phyloP scores from a whole-genome alignment of 2,113 vertebrate species.

The Sisor rabdophorus region DNA sequence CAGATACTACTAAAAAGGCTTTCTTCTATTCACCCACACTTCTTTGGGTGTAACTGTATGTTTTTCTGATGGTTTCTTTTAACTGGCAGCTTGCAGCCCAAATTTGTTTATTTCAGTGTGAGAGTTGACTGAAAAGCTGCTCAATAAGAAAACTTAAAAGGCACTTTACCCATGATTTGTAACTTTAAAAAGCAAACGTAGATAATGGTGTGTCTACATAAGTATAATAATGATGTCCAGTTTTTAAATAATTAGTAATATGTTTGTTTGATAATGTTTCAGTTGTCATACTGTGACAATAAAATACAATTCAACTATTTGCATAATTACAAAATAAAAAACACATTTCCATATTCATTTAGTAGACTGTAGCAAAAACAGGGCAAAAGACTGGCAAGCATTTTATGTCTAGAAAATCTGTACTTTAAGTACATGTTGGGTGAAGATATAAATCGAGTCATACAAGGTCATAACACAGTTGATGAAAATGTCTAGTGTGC shows the following conservation, averaged over 20 bases:
- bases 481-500: constrained; percentile 35
- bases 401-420: constrained; percentile 59
- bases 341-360: constrained; percentile 11
- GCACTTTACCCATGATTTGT: constrained; percentile 42
- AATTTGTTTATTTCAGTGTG: constrained; percentile 19
- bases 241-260: background rate
- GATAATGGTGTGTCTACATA: background rate
- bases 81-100: constrained; percentile 15
- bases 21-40: constrained; percentile 18
- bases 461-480: constrained; percentile 51
- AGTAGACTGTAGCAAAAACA: constrained; percentile 44
- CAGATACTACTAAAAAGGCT: constrained; percentile 28
- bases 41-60: constrained; percentile 35
- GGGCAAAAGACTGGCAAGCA: constrained; percentile 59
- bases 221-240: background rate
- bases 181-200: constrained; percentile 17
- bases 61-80: background rate
- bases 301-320: constrained; percentile 1
- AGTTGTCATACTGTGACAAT: background rate
- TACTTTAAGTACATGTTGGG: constrained; percentile 52
- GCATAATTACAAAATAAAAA: constrained; percentile 20
- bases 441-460: constrained; percentile 36
- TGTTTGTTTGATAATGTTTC: background rate
- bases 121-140: constrained; percentile 28
- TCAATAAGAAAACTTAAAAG: constrained; percentile 42